phyloP scores from a whole-genome alignment of 2,797 vertebrate species.

The Phrynocephalus forsythii region DNA sequence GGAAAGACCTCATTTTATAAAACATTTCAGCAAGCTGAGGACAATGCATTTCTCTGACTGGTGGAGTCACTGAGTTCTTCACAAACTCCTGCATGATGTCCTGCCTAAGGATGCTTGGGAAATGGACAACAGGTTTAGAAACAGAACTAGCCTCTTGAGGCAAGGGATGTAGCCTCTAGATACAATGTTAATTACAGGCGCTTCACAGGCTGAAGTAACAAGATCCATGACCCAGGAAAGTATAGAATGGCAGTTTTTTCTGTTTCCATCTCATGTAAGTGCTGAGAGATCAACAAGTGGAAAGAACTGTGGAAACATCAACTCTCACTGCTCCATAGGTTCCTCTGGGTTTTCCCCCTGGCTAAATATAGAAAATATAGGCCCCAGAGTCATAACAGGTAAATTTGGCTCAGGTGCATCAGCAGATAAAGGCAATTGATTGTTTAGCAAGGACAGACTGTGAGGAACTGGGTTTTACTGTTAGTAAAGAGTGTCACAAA shows the following conservation, averaged over 20 bases:
- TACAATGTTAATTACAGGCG: constrained; percentile 23
- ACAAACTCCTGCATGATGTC: background rate
- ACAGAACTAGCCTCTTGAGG: constrained; percentile 18
- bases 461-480: background rate
- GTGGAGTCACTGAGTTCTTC: constrained; percentile 14
- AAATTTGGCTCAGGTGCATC: background rate
- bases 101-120: constrained; percentile 12
- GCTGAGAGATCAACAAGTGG: constrained; percentile 31
- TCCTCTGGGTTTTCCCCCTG: background rate
- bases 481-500: background rate
- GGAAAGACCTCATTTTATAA: constrained; percentile 1
- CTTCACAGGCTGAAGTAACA: constrained; percentile 14
- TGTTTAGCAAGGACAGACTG: background rate
- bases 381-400: background rate
- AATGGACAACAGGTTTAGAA: constrained; percentile 23
- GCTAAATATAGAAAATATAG: constrained; percentile 5
- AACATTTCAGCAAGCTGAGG: background rate
- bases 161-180: background rate
- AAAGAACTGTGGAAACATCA: constrained; percentile 37
- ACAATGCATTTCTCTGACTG: background rate
- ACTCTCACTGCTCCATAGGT: background rate
- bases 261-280: constrained; percentile 15
- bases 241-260: constrained; percentile 18
- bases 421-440: background rate
- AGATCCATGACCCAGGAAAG: background rate